Base-by-base conservation (phyloP, 2,888 invertebrate species). In the Hybos culiciformis region DNA sequence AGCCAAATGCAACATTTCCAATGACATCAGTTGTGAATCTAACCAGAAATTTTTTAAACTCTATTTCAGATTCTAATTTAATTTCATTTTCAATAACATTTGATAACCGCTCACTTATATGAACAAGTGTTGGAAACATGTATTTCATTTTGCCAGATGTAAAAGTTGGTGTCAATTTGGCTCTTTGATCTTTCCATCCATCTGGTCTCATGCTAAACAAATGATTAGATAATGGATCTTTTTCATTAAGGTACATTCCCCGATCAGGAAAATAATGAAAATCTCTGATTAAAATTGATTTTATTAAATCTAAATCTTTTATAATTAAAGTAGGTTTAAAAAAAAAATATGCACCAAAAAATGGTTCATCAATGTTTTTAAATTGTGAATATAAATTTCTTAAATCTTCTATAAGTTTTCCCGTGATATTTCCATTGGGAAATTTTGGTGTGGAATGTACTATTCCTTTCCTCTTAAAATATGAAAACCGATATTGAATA, bases 1-100 rank as follows among this genome's bases (percentile, higher is more conserved):
- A 52, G 3, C 69, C 70, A 47, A 70, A 71, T 2, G 62, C 67
- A 47, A 63, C 62, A 12, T 53, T 56, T 2, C 68, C 68, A 39
- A 71, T 70, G 0, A 71, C 66, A 50, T 73, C 71, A 7, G 68
- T 66, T 2, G 70, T 67, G 40, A 61, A 71, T 17, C 64, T 57
- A 1, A 62, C 61, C 6, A 29, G 6, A 2, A 64, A 44, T 19
- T 67, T 66, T 42, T 60, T 60, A 5, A 67, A 50, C 39, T 71
- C 70, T 1, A 21, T 36, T 36, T 36, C 36, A 36, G 19, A 8
- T n/a, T 3, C 1, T 2, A 14, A n/a, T 4, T 8, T 9, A 4
- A 14, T 36, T 8, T 5, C 8, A 3, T 20, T 21, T 14, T 20
- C 20, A 8, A 36, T 21, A 14, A 14, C n/a, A 4, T 58, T 23